Conservation (phyloP, 2,797 vertebrate species). For the Pseudomugil tenellus region DNA sequence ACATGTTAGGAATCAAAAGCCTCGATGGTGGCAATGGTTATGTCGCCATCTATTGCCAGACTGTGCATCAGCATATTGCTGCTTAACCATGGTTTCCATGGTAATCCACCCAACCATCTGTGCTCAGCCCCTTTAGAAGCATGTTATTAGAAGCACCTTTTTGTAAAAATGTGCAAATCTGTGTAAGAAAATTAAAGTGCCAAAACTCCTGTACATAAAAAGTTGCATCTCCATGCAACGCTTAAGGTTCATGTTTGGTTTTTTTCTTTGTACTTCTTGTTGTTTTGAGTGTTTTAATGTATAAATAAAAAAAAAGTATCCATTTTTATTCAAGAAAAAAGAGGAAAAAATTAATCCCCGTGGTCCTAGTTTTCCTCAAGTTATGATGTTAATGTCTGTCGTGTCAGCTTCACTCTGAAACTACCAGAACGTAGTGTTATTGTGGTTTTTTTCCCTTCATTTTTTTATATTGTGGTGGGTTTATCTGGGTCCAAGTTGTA, state of each 20-base stretch:
- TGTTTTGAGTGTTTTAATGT: conserved; percentile 74
- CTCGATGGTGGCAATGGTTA: not conserved
- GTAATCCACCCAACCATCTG: conserved; percentile 13
- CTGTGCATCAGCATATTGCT: not conserved
- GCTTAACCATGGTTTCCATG: conserved; percentile 23
- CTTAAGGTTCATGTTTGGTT: conserved; percentile 51
- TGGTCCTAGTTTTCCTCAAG: conserved; percentile 39
- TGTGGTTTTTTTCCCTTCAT: conserved; percentile 18
- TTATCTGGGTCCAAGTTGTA: conserved; percentile 74
- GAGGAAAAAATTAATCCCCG: conserved; percentile 28
- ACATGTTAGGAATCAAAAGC: not conserved
- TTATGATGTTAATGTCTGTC: conserved; percentile 28
- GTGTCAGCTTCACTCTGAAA: conserved; percentile 38
- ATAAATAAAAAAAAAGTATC: conserved; percentile 60
- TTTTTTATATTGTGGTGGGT: conserved; percentile 40
- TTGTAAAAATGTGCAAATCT: conserved; percentile 41
- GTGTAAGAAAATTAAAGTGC: conserved; percentile 57
- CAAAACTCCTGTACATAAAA: conserved; percentile 48
- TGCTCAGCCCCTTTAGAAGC: conserved; percentile 12
- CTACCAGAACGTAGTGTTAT: conserved; percentile 29
- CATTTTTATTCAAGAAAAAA: conserved; percentile 50
- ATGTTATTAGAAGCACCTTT: conserved; percentile 60
- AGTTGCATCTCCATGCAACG: conserved; percentile 37
- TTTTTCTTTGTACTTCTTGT: conserved; percentile 48
- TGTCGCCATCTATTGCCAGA: conserved; percentile 65